Conservation (phyloP, 2,888 invertebrate species). For the Lepetodrilus schrolli region DNA sequence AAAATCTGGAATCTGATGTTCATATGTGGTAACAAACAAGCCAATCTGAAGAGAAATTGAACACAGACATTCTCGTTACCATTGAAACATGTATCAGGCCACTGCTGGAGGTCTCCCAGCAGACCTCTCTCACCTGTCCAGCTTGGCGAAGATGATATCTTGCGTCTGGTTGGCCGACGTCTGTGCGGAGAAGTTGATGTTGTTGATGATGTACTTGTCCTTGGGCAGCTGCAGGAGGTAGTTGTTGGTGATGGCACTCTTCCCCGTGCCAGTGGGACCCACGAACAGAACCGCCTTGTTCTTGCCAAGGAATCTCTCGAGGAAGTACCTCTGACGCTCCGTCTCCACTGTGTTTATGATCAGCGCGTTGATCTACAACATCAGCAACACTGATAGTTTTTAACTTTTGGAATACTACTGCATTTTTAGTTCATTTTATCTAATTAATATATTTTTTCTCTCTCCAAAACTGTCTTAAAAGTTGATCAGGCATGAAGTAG, state of each 20-base stretch:
- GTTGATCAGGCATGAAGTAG: neutral
- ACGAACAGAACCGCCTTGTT: conserved; percentile 70
- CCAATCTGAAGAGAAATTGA: too few species aligned
- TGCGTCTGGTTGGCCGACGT: conserved; percentile 75
- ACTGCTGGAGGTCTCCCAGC: too few species aligned
- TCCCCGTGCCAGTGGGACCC: conserved; percentile 74
- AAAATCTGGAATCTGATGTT: too few species aligned
- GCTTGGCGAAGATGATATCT: conserved; percentile 74
- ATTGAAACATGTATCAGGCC: too few species aligned
- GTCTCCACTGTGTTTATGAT: conserved; percentile 74
- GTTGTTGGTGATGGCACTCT: conserved; percentile 73
- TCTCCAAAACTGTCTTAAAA: neutral
- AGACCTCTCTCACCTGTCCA: too few species aligned
- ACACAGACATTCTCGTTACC: too few species aligned
- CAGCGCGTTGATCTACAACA: conserved; percentile 67
- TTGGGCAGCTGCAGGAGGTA: conserved; percentile 68
- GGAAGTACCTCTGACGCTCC: conserved; percentile 71
- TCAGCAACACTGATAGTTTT: too few species aligned
- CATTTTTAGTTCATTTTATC: too few species aligned
- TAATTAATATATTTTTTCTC: neutral
- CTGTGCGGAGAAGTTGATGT: conserved; percentile 74
- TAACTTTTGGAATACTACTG: too few species aligned
- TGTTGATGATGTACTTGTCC: conserved; percentile 72
- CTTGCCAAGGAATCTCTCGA: conserved; percentile 62
- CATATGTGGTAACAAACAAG: too few species aligned